Base-by-base conservation (phyloP, 1,140 invertebrate genomes). In the Bradynema listronoti region DNA sequence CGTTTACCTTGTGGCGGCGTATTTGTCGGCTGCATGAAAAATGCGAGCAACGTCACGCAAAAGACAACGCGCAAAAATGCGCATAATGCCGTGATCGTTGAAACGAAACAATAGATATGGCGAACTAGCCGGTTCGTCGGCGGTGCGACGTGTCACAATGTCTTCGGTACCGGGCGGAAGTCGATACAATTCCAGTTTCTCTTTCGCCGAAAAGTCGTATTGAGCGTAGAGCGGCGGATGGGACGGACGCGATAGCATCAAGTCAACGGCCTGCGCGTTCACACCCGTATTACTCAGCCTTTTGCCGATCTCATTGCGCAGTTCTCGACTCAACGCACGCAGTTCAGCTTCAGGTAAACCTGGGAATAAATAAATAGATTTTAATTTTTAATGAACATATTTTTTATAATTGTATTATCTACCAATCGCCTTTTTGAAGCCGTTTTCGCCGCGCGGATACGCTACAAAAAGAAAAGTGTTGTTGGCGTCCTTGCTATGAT, bases 21-120 rank as follows among this genome's bases (percentile, higher is more conserved):
- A 72, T n/a, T 64, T 69, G 6, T 73, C 69, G n/a, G 42, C 22
- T 11, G 36, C 33, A n/a, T n/a, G n/a, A n/a, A 72, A 27, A 32
- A 54, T 33, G 4, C 54, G 54, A 45, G 63, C 47, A 19, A 69
- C 27, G 33, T 69, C 56, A 7, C 50, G 30, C 3, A 71, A 34
- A n/a, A 76, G 34, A 41, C 50, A 71, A 2, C 69, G 56, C 11
- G 75, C 60, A 59, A 71, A 71, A 25, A 75, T 71, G 42, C 72
- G 47, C 22, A 39, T 42, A 33, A 71, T 51, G 19, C 58, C 68
- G 25, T 51, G 46, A 33, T 75, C 72, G 41, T 70, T 66, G 24
- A 62, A 22, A n/a, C 46, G 34, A 46, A 66, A 71, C n/a, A 71
- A 47, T 19, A 75, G 16, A 49, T 71, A 71, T 14, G 72, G 66